Evolutionary conservation across 2,888 invertebrate species (phyloP), one percentile per base, ranked within the genome.

Genomic region (Hemicrepidius hirtus): DNA sequence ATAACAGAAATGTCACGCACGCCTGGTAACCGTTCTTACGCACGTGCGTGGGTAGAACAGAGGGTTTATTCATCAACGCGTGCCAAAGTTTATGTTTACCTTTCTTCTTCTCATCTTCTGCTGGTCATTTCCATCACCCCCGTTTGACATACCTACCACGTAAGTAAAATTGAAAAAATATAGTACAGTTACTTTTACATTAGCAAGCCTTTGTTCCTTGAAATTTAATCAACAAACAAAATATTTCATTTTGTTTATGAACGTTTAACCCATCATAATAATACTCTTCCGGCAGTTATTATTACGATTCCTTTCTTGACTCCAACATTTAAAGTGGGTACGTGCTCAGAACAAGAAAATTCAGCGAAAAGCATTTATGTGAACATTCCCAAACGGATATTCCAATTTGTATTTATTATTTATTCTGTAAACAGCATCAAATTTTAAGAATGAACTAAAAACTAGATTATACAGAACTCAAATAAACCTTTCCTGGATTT

Each of bases 1-100:
- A 71, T 55, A 71, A 71, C 71, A 71, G 53, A 71, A 71, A 40
- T 37, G 60, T 71, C 71, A 71, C 71, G 66, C 66, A 66, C 66
- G 20, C 35, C 40, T 59, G 53, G 21, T 13, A 37, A 35, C 12
- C 44, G 49, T 37, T 20, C 32, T 49, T 35, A 64, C 62, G 67
- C 71, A 71, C 71, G 71, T 66, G 68, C 59, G 68, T 49, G 44
- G 59, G 46, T 41, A 44, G 32, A 60, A 59, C 13, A 44, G 67
- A 50, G 68, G 59, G 68, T 37, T 18, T 37, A 49, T 68, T 68
- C 60, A 41, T 59, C 59, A 40, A 49, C 68, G 68, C 68, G 68
- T 68, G 68, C 60, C 46, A 59, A 68, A 68, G 68, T 59, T 41
- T 59, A 49, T 60, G 68, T 68, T 68, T 68, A 49, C 37, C 60